Conservation (phyloP, 1,140 invertebrate species). For the Maconellicoccus hirsutus region DNA sequence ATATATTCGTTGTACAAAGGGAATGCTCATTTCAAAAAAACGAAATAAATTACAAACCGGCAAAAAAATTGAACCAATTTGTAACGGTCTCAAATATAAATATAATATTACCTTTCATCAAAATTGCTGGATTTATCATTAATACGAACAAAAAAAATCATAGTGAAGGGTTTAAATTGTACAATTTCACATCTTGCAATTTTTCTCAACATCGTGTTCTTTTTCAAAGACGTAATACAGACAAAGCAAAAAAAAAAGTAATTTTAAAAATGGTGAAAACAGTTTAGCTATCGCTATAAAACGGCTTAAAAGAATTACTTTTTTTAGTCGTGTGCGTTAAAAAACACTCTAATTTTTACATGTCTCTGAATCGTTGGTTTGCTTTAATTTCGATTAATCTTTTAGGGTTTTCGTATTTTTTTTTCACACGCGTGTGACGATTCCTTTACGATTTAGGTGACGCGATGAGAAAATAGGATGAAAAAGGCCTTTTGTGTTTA, state of each 20-base stretch:
- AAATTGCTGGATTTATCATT: background rate
- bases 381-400: conserved; percentile 9
- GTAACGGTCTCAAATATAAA: background rate
- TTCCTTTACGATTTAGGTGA: background rate
- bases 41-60: background rate
- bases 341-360: conserved; percentile 9
- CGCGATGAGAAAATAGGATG: too few species aligned
- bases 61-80: background rate
- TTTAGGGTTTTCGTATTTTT: background rate
- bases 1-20: background rate
- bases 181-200: background rate
- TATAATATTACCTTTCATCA: background rate
- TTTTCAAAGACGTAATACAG: too few species aligned
- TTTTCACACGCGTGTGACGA: background rate
- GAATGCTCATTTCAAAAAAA: too few species aligned
- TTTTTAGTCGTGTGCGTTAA: background rate
- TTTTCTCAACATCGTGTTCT: background rate
- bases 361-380: background rate
- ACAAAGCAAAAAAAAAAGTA: background rate
- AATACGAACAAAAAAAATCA: background rate
- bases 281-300: conserved; percentile 4
- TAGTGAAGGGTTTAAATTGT: background rate
- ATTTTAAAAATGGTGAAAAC: conserved; percentile 3
- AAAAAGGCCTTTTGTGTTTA: too few species aligned
- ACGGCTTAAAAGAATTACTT: background rate